phyloP scores from a whole-genome alignment of 2,113 vertebrate genomes.

The Eurypyga helias region DNA sequence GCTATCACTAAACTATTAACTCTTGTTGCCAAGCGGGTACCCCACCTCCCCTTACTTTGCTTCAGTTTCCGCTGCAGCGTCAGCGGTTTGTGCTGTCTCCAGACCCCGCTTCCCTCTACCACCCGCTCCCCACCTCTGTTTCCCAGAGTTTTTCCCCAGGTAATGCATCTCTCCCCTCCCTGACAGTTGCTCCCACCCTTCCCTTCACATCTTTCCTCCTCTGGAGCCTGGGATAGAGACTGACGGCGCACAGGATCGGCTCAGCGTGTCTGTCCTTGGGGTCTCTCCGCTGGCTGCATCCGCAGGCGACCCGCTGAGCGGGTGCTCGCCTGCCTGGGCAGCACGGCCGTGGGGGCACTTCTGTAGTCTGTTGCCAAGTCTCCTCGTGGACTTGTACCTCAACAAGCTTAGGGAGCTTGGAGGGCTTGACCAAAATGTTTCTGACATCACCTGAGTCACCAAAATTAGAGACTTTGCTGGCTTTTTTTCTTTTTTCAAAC shows the following conservation, averaged over 20 bases:
- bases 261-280: too few relatives aligned
- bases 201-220: not conserved
- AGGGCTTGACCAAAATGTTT: not conserved
- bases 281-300: too few relatives aligned
- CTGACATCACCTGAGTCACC: not conserved
- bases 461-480: not conserved
- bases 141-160: not conserved
- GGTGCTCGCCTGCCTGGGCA: too few relatives aligned
- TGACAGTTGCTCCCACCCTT: not conserved
- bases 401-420: not conserved
- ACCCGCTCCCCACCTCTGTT: not conserved
- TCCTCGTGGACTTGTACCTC: not conserved
- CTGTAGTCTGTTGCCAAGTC: not conserved
- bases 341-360: too few relatives aligned
- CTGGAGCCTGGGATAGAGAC: not conserved
- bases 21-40: not conserved
- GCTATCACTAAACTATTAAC: not conserved
- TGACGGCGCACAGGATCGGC: rapidly evolving
- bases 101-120: not conserved
- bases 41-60: not conserved
- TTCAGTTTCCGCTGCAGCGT: not conserved
- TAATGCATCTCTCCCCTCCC: not conserved
- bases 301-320: too few relatives aligned
- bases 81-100: not conserved
- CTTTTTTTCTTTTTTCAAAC: not conserved